Evolutionary conservation across 2,113 vertebrate genomes (phyloP), one percentile per base, ranked within the genome.

Genomic region (Antechinus stuartii): DNA sequence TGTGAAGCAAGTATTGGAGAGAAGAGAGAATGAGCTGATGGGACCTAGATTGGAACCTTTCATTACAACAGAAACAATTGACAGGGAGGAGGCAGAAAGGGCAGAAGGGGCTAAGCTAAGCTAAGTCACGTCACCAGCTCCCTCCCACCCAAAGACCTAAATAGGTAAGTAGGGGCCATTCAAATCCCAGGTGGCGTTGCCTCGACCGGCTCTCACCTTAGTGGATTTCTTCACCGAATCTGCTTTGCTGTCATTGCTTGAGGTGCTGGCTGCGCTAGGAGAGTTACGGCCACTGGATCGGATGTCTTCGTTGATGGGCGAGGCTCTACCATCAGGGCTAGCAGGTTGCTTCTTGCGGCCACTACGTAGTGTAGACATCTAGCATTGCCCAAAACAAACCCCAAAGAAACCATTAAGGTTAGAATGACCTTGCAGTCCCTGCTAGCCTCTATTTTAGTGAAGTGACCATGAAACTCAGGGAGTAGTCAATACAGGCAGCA

Each of bases 351-450:
- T 99, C 98, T 99, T 99, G 95, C 99, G 99, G 98, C 99, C 99
- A 98, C 99, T 99, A 89, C 99, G 99, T 99, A 99, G 99, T 97
- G 99, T 99, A 98, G 99, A 99, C 99, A 99, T 99, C 99, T 99
- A 96, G 92, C 50, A 50, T 90, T 89, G 68, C 91, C 94, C 95
- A 95, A 91, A 94, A 22, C 90, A 0, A 35, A 35, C n/a, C 23
- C n/a, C 35, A 76, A 68, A 76, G 61, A 68, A 12, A 76, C 4
- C 0, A 90, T 50, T 50, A 90, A 90, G 61, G 35, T 97, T 91
- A 97, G 92, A 91, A 46, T 46, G 42, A 47, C n/a, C 14, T n/a
- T 89, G 90, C 9, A 11, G 91, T 12, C 16, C 54, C 22, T 89
- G 10, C 0, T 1, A 0, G 3, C 46, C n/a, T 54, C 14, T 35